Evolutionary conservation across 2,888 invertebrate genomes (phyloP), one percentile per base, ranked within the genome.

Genomic region (Rhingia rostrata): DNA sequence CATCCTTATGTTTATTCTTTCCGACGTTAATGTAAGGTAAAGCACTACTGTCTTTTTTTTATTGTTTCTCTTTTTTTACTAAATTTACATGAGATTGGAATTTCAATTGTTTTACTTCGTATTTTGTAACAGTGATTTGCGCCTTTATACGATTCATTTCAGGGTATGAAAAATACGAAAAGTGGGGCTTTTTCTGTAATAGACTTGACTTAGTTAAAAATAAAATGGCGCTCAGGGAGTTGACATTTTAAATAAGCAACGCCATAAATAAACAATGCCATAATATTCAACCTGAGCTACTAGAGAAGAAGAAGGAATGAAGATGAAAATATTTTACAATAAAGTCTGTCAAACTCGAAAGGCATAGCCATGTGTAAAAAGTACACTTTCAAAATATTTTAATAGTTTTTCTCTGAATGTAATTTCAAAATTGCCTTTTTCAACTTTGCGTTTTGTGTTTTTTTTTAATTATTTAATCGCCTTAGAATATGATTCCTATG

Each of bases 1-100:
- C 41, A 61, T 64, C 6, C 41, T 64, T 77, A 54, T 49, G 10
- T 69, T 74, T 74, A 74, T 70, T 45, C 79, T 10, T 61, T 77
- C 82, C 74, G 69, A 58, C 69, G 64, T 58, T 79, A 73, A 67
- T 78, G 53, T 49, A 51, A 41, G 43, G 39, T 67, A 43, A 64
- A 53, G 39, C 74, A 49, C 30, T 58, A 54, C 12, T 32, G 22
- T 22, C n/a, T 22, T 22, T 22, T 22, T 22, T 22, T 22, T 22
- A 22, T 22, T 22, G 1, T 22, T 1, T 22, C 22, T 22, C 22
- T 22, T 22, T 22, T 66, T 54, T 12, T 58, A 7, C 14, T 33
- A 41, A 74, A 84, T 84, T 84, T 84, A 45, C 79, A 84, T 84
- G 69, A 79, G 69, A 84, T 79, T 63, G 74, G 74, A 69, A 74